phyloP scores from a whole-genome alignment of 2,113 vertebrate species.

The Indri indri region DNA sequence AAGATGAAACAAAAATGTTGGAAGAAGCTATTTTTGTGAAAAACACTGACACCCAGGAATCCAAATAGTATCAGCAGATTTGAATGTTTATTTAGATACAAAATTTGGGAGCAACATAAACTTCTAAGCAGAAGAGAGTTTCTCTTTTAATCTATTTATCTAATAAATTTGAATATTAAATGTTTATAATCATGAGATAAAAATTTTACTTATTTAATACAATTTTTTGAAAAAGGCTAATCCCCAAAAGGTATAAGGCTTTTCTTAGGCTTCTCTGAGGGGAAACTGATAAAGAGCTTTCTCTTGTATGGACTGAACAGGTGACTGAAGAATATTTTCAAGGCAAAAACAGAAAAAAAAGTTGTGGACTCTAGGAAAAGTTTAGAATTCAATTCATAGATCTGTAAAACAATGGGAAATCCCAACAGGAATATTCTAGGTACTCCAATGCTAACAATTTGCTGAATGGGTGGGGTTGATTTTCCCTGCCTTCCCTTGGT shows the following conservation, averaged over 20 bases:
- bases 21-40: not conserved
- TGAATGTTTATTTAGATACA: not conserved
- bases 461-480: not conserved
- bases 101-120: not conserved
- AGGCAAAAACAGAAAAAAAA: not conserved
- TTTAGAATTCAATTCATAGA: not conserved
- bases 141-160: not conserved
- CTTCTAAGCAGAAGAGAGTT: not conserved
- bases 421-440: not conserved
- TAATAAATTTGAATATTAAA: not conserved
- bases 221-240: not conserved
- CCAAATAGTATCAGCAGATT: not conserved
- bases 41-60: not conserved
- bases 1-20: conserved; percentile 4
- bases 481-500: not conserved
- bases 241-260: not conserved
- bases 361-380: not conserved
- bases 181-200: not conserved
- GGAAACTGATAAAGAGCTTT: not conserved
- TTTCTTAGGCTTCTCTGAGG: not conserved
- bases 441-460: not conserved
- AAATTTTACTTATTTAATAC: not conserved
- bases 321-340: not conserved
- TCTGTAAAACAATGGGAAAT: not conserved
- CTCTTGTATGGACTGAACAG: not conserved